Conservation (phyloP, 2,113 vertebrate species). For the Ibidorhyncha struthersii region DNA sequence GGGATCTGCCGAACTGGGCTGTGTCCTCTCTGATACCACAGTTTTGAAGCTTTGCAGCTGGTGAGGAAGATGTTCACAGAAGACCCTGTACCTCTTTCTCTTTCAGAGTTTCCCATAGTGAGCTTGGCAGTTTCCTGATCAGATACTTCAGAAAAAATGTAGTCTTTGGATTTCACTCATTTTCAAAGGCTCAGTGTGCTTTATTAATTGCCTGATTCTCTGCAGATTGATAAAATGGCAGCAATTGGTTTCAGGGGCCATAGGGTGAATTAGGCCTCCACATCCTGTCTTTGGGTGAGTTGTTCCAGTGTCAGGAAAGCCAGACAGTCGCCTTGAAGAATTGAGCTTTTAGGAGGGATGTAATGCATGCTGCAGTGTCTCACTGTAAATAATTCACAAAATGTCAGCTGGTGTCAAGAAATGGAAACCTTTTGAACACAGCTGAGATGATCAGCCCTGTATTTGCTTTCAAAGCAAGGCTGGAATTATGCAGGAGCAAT, state of each 20-base stretch:
- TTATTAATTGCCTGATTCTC: background rate
- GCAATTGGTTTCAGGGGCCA: background rate
- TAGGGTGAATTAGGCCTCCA: background rate
- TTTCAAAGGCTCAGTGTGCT: background rate
- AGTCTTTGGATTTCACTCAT: background rate
- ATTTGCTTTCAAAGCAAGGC: background rate
- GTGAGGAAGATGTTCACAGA: background rate
- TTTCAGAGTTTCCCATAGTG: background rate
- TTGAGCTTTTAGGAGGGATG: background rate
- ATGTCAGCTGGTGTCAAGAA: background rate
- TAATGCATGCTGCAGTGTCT: background rate
- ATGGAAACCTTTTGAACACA: background rate
- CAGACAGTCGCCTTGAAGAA: background rate
- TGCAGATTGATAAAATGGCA: background rate
- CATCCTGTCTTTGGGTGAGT: background rate
- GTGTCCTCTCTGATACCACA: background rate
- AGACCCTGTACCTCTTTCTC: background rate
- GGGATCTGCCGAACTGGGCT: background rate
- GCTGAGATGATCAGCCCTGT: background rate
- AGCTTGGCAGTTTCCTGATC: background rate
- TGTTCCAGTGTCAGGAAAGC: background rate
- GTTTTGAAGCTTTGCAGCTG: slow-evolving; percentile 31
- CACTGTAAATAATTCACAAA: slow-evolving; percentile 48
- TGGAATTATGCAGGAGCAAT: background rate
- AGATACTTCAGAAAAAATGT: background rate